Base-by-base conservation (phyloP, 2,113 vertebrate genomes). In the Pelmatolapia mariae region DNA sequence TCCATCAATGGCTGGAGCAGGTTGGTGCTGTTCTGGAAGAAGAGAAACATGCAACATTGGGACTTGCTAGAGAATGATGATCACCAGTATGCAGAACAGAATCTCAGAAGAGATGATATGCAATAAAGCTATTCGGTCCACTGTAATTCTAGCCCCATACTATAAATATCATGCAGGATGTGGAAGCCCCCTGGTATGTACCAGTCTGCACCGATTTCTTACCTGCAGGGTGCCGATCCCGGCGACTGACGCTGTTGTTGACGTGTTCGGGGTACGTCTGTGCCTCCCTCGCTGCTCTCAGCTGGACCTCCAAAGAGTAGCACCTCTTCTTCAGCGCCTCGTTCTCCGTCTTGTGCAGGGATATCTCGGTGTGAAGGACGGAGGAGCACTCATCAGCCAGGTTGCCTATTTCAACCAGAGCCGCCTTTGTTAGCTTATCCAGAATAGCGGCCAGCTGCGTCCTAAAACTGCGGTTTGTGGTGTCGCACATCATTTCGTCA, bases 301-400 rank as follows among this genome's bases (percentile, higher is more conserved):
- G 94, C 91, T 97, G 95, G 10, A 93, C 93, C 94, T 97, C 96
- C 91, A 97, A 91, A 1, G 95, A 93, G 80, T 91, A 92, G 8
- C 96, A 96, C 40, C 92, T 92, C 86, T 94, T 96, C 92, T 96
- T 96, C 88, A 97, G 87, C 52, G 95, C 94, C 84, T 96, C 95
- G 19, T 96, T 97, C 86, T 97, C 96, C 29, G 88, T 94, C 52
- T 95, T 96, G 87, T 96, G 95, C 54, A 94, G 93, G 2, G 95
- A 95, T n/a, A 97, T 94, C 92, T 97, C 96, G 59, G 94, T 82
- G 84, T 94, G 95, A 57, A 96, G 94, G 80, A 95, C 89, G 26
- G 95, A 93, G 13, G 95, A 96, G 87, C 94, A 96, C 10, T 96
- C 95, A 18, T 97, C 96, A 5, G 96, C 96, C 38, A 97, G 94